phyloP scores from a whole-genome alignment of 2,888 invertebrate species.

The Caradrina clavipalpis region DNA sequence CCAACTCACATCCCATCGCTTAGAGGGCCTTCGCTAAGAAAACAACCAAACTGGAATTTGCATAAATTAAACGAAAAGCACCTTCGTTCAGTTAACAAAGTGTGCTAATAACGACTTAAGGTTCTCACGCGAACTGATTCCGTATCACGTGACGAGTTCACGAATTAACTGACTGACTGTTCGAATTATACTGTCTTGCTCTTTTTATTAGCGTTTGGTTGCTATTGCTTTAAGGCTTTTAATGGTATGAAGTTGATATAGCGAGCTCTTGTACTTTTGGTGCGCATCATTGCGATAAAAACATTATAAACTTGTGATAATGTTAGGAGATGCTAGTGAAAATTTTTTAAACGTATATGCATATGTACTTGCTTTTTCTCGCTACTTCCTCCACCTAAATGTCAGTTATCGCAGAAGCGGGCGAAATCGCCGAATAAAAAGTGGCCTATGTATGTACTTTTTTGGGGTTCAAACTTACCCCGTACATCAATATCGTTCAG shows the following conservation, averaged over 20 bases:
- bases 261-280: too few relatives aligned
- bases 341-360: too few relatives aligned
- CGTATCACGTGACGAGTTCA: constrained; percentile 74
- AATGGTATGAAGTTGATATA: neutral
- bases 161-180: constrained; percentile 58
- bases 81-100: constrained; percentile 81
- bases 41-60: constrained; percentile 86
- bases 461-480: too few relatives aligned
- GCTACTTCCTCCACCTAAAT: too few relatives aligned
- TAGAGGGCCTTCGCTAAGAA: constrained; percentile 80
- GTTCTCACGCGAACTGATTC: constrained; percentile 79
- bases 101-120: constrained; percentile 83
- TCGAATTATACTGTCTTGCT: constrained; percentile 38
- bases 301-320: too few relatives aligned
- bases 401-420: too few relatives aligned
- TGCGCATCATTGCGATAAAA: too few relatives aligned
- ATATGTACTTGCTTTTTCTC: too few relatives aligned
- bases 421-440: too few relatives aligned
- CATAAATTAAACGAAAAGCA: constrained; percentile 85
- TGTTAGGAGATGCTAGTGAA: too few relatives aligned
- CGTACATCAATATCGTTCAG: too few relatives aligned
- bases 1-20: constrained; percentile 71
- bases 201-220: constrained; percentile 36
- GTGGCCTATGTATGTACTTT: too few relatives aligned
- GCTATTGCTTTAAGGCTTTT: constrained; percentile 1